phyloP scores from a whole-genome alignment of 2,113 vertebrate genomes.

The Calcarius ornatus region DNA sequence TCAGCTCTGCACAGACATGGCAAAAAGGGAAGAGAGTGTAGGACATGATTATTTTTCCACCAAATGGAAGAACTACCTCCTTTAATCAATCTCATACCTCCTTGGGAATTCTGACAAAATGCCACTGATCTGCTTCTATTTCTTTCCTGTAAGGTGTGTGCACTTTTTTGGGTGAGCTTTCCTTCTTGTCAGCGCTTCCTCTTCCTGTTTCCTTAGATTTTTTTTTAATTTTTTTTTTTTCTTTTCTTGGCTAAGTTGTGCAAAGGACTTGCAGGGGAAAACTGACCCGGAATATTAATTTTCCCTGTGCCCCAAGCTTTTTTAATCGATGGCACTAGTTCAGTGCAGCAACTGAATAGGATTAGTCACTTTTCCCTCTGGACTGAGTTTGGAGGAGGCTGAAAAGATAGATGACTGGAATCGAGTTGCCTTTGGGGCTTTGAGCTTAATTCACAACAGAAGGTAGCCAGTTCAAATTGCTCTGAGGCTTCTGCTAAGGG shows the following conservation, averaged over 20 bases:
- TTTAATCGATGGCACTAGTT: constrained; percentile 11
- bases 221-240: not conserved
- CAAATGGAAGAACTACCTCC: not conserved
- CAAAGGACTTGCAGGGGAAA: not conserved
- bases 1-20: rapidly evolving
- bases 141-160: not conserved
- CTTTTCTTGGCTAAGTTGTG: not conserved
- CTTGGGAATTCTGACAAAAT: not conserved
- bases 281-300: constrained; percentile 11
- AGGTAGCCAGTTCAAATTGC: constrained; percentile 12
- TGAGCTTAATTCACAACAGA: constrained; percentile 43
- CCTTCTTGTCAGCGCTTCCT: not conserved
- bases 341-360: constrained; percentile 5
- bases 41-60: not conserved
- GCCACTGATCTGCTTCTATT: not conserved
- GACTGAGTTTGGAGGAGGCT: constrained; percentile 27
- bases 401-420: constrained; percentile 39
- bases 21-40: not conserved
- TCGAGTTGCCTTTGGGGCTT: not conserved
- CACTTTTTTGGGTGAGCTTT: not conserved
- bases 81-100: not conserved
- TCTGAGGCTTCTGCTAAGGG: not conserved
- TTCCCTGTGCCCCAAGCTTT: not conserved
- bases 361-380: constrained; percentile 47
- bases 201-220: not conserved